Evolutionary conservation across 2,797 vertebrate genomes (phyloP).

Genomic region (Helostoma temminkii): DNA sequence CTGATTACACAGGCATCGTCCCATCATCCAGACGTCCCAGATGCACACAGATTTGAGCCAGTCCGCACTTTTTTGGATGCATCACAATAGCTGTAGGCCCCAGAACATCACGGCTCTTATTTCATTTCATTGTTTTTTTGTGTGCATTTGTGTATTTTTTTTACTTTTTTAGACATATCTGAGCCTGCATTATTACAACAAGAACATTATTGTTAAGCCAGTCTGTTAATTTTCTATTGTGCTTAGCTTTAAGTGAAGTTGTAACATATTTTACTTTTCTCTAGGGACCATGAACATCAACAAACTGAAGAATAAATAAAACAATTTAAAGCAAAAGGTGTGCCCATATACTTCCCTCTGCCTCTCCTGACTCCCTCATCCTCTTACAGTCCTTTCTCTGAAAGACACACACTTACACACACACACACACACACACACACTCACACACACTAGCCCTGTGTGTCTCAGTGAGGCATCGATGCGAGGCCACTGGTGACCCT

Average conservation of each 20-base stretch:
- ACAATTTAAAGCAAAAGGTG: too few relatives aligned
- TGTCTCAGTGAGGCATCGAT: constrained; percentile 23
- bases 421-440: neutral
- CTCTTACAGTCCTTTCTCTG: constrained; percentile 2
- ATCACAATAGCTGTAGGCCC: too few relatives aligned
- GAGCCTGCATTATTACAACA: too few relatives aligned
- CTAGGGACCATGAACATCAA: too few relatives aligned
- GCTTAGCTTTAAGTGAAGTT: neutral
- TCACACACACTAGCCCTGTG: constrained; percentile 5
- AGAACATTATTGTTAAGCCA: too few relatives aligned
- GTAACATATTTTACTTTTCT: too few relatives aligned
- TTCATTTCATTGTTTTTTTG: neutral
- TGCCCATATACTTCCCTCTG: neutral
- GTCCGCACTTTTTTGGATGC: neutral
- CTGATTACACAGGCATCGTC: neutral
- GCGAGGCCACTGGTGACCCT: constrained; percentile 26
- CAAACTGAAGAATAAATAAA: neutral
- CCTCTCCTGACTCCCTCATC: neutral
- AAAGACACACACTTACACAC: neutral
- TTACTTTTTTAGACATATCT: too few relatives aligned
- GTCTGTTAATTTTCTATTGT: too few relatives aligned
- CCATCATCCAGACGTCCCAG: neutral
- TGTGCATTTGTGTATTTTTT: too few relatives aligned
- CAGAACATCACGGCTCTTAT: neutral
- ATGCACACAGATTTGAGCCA: neutral